These are phyloP conservation scores for Agrotis exclamationis DNA, from an alignment of 2,888 invertebrate genomes.

Conservation along the genomic window DNA sequence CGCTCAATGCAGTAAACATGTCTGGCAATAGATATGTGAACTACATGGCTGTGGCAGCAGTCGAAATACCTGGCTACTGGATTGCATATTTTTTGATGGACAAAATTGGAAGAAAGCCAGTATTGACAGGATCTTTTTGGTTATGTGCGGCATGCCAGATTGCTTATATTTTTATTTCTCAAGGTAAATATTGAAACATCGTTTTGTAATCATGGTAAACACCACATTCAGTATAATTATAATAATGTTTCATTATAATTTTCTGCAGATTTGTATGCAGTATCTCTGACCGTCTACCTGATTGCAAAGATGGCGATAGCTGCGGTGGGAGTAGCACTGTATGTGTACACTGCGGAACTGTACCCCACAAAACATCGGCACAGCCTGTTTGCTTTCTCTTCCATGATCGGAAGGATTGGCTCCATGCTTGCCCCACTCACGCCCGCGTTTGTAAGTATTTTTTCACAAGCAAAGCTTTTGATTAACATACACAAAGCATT, in stretches of 20 bases:
- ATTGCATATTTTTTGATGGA: constrained; percentile 91
- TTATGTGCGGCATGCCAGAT: constrained; percentile 91
- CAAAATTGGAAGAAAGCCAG: constrained; percentile 91
- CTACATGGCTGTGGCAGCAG: constrained; percentile 91
- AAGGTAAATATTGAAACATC: constrained; percentile 74
- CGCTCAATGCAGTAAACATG: constrained; percentile 92
- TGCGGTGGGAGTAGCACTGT: constrained; percentile 89
- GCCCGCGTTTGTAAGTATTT: constrained; percentile 89
- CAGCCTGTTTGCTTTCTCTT: constrained; percentile 91
- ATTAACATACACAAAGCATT: background rate
- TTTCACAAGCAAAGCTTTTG: background rate
- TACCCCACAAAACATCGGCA: constrained; percentile 92
- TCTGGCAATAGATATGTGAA: constrained; percentile 92
- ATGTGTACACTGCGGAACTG: constrained; percentile 92
- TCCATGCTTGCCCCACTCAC: constrained; percentile 92
- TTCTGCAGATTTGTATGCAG: constrained; percentile 59
- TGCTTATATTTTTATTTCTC: constrained; percentile 89
- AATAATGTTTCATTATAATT: background rate
- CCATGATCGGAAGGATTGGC: constrained; percentile 92
- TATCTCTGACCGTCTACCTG: constrained; percentile 87
- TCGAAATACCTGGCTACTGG: constrained; percentile 93
- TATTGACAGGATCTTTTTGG: constrained; percentile 90
- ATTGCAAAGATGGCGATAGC: constrained; percentile 92
- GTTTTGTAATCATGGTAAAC: background rate
- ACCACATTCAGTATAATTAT: background rate